Evolutionary conservation across 1,140 invertebrate genomes (phyloP), one percentile per base, ranked within the genome.

Genomic region (Ostrea edulis): DNA sequence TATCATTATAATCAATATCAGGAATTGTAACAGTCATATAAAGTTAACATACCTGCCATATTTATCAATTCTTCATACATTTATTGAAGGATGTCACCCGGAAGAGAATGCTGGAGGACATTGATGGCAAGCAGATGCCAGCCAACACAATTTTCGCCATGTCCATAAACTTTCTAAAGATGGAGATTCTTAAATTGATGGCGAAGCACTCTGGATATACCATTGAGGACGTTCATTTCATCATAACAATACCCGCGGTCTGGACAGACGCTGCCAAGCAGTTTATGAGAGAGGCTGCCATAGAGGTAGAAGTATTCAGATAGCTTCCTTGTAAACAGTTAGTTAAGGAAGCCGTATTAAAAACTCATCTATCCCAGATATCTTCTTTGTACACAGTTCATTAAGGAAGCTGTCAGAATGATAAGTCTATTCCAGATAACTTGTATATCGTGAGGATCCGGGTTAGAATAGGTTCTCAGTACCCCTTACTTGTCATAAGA

Each of bases 221-320:
- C 51, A 54, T 82, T 44, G 86, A 87, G 25, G 86, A 87, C 20
- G 65, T 87, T 22, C 81, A 87, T 12, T 87, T 82, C 53, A 82
- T 83, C 4, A 53, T 87, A 12, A 87, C 86, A 65, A 68, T 87
- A 22, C 77, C 86, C 8, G 86, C 81, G 4, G 65, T 87, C 22
- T 87, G 86, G 86, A 87, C 77, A n/a, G 86, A 87, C 54, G 25
- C 86, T 52, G 54, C 86, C 53, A 87, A 87, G 51, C 86, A 87
- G 25, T 87, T 87, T 54, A 87, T 87, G 86, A 55, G 86, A n/a
- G 81, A 87, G 20, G 54, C 86, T 8, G 86, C 86, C 35, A 17
- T 83, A 8, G 54, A 87, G 53, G 86, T 87, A 87, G 44, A 14
- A 0, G 0, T 44, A 2, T 44, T 20, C 58, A 44, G 35, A 44